A percentile compares a stretch with the other conserved stretches of the same genome.
These are phyloP conservation scores for Aepyceros melampus DNA, from an alignment of 2,113 vertebrate genomes.

Conservation along the genomic window DNA sequence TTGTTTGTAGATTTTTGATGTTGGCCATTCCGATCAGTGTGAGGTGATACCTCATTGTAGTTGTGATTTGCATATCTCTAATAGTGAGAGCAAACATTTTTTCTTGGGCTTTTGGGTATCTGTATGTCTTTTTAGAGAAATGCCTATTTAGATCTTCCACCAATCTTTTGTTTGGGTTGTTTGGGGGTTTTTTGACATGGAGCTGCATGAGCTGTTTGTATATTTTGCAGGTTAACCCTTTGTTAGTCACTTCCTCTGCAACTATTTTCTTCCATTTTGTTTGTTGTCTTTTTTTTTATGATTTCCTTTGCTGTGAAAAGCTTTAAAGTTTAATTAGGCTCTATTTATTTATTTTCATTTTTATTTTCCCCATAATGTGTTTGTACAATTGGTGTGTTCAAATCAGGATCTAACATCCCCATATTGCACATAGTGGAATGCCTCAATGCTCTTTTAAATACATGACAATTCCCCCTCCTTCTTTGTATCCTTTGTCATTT, in stretches of 20 bases:
- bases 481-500: background rate
- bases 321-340: background rate
- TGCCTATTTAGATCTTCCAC: background rate
- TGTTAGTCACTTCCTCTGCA: background rate
- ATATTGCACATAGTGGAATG: background rate
- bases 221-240: background rate
- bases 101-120: background rate
- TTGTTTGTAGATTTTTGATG: background rate
- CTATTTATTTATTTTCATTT: background rate
- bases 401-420: background rate
- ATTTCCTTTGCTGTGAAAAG: background rate
- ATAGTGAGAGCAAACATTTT: background rate
- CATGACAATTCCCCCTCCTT: background rate
- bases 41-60: background rate
- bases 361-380: background rate
- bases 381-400: background rate
- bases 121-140: background rate
- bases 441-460: background rate
- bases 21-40: background rate
- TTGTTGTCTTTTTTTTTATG: background rate
- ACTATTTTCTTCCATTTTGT: background rate
- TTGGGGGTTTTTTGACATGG: background rate
- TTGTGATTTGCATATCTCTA: background rate
- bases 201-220: background rate
- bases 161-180: background rate